A percentile compares a stretch with the other conserved stretches of the same genome.
phyloP scores from a whole-genome alignment of 2,888 invertebrate species.

The Erynnis tages region DNA sequence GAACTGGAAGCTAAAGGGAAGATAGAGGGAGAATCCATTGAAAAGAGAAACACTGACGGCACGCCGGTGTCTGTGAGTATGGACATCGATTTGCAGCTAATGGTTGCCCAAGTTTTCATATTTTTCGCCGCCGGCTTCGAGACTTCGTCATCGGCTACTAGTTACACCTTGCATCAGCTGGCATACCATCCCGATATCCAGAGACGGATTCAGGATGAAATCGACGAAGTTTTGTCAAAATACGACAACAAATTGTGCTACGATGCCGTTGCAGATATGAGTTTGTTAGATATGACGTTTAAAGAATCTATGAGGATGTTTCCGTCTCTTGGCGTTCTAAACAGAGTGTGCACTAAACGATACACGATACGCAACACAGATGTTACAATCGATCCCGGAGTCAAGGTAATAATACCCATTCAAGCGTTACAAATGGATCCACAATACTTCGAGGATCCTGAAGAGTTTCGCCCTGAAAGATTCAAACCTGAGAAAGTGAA shows the following conservation, averaged over 20 bases:
- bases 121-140: constrained; percentile 73
- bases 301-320: constrained; percentile 58
- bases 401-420: constrained; percentile 53
- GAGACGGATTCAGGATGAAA: constrained; percentile 53
- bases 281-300: constrained; percentile 47
- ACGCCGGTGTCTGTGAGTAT: constrained; percentile 45
- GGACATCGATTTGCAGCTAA: constrained; percentile 46
- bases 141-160: constrained; percentile 67
- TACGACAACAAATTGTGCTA: constrained; percentile 56
- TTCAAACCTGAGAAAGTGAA: constrained; percentile 40
- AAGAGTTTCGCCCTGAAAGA: constrained; percentile 50
- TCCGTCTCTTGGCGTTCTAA: constrained; percentile 50
- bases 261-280: constrained; percentile 56
- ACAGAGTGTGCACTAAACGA: constrained; percentile 48
- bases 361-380: constrained; percentile 45
- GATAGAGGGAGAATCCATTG: constrained; percentile 55
- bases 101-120: constrained; percentile 57
- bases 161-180: constrained; percentile 57
- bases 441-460: constrained; percentile 54
- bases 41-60: constrained; percentile 47
- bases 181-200: constrained; percentile 64
- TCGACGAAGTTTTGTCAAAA: constrained; percentile 52
- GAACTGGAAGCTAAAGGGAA: constrained; percentile 49
- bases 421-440: constrained; percentile 59
- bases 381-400: constrained; percentile 55